Base-by-base conservation (phyloP, 2,888 invertebrate genomes). In the Chymomyza amoena region DNA sequence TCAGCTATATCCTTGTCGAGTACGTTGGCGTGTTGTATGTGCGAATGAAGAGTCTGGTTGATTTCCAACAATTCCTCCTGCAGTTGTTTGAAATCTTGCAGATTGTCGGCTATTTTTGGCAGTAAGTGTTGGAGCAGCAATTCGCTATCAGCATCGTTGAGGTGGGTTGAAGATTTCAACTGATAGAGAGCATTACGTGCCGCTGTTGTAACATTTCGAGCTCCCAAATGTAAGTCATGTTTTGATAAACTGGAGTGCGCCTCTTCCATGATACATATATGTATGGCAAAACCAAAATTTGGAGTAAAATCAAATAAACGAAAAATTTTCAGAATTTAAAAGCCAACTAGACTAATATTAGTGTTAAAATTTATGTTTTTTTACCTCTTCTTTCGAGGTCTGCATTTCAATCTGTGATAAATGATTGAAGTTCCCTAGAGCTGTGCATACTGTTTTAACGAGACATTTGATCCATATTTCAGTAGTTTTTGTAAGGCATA, bases 401-500 rank as follows among this genome's bases (percentile, higher is more conserved):
- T 16, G 51, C 16, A 51, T 3, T 51, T 4, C 51, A 15, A 13
- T 4, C 51, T 16, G 10, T 15, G 6, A 82, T 82, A 80, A 79
- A 79, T 71, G 70, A 66, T 72, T 66, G 79, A 70, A 65, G 61
- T 25, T 6, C 16, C 16, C 61, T 45, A 68, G 76, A 73, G 72
- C 70, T 67, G 69, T 71, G 76, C 45, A 61, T 69, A 73, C 81
- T 75, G 72, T 85, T 87, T 83, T 78, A 86, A 16, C 18, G 16
- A n/a, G 15, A 18, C 9, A 54, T 10, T 61, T 62, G 67, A 59
- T 77, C 74, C 81, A 83, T 88, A 87, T 80, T 87, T 85, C 79
- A 84, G 70, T 62, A 60, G 84, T 83, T 83, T 83, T 88, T 88
- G 88, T 87, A 87, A 78, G 77, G 71, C 84, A 78, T 78, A 81